Conservation (phyloP, 2,888 invertebrate species). For the Boloria selene region DNA sequence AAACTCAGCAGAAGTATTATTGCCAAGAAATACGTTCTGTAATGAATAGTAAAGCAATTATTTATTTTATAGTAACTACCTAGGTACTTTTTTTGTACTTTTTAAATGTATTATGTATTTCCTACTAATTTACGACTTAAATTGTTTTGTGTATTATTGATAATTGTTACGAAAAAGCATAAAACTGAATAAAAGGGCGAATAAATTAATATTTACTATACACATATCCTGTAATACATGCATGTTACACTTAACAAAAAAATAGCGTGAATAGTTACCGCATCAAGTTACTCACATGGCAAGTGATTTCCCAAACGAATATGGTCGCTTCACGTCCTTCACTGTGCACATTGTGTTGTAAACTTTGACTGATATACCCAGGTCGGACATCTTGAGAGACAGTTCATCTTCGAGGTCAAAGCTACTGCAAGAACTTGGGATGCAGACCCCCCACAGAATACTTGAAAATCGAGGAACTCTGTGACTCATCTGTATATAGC, state of each 20-base stretch:
- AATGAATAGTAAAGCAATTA: conserved; percentile 39
- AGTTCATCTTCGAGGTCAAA: conserved; percentile 77
- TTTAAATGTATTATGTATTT: too few species aligned
- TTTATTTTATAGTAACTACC: too few species aligned
- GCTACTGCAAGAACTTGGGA: conserved; percentile 80
- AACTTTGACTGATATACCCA: conserved; percentile 65
- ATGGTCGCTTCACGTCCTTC: conserved; percentile 62
- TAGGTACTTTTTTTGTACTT: too few species aligned
- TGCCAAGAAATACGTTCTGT: conserved; percentile 74
- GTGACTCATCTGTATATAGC: conserved; percentile 77
- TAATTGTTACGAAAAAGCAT: too few species aligned
- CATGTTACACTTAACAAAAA: too few species aligned
- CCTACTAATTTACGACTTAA: too few species aligned
- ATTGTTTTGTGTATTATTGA: too few species aligned
- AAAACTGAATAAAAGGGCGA: too few species aligned
- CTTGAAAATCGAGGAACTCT: conserved; percentile 82
- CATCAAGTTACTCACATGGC: conserved; percentile 65
- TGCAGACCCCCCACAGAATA: conserved; percentile 82
- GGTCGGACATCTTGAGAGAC: conserved; percentile 56
- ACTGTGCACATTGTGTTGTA: conserved; percentile 76
- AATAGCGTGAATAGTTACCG: background rate
- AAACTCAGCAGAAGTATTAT: conserved; percentile 65
- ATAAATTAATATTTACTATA: too few species aligned
- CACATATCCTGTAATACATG: too few species aligned
- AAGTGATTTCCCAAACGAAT: conserved; percentile 71